Evolutionary conservation across 2,797 vertebrate species (phyloP).

Genomic region (Xiphophorus birchmanni): DNA sequence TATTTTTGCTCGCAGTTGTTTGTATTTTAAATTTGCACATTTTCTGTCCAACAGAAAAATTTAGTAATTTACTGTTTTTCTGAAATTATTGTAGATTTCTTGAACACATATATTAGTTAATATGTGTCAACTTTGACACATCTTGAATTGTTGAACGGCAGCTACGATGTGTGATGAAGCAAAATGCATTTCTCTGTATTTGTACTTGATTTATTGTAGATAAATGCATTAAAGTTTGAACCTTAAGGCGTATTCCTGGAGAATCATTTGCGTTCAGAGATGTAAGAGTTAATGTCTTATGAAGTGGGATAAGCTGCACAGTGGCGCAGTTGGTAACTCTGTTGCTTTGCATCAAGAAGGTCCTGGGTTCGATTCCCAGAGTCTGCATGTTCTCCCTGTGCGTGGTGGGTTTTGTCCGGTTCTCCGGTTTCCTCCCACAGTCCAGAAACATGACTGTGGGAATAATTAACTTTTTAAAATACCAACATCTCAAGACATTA

Average conservation of each 20-base stretch:
- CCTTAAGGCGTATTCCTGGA: conserved; percentile 3
- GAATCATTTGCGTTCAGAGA: neutral
- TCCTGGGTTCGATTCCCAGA: no score
- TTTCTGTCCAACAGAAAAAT: conserved; percentile 43
- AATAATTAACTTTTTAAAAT: neutral
- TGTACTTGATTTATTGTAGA: conserved; percentile 16
- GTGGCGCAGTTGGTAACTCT: no score
- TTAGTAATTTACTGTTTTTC: conserved; percentile 21
- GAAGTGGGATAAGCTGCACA: neutral
- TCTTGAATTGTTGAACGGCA: conserved; percentile 53
- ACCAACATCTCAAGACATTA: neutral
- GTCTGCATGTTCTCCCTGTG: no score
- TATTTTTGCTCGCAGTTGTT: conserved; percentile 10
- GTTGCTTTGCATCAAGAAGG: no score
- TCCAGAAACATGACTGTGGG: no score
- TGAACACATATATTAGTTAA: neutral
- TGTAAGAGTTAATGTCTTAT: neutral
- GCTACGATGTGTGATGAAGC: conserved; percentile 52
- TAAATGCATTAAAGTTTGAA: neutral
- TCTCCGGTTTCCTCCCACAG: no score
- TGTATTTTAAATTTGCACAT: conserved; percentile 56
- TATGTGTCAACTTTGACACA: conserved; percentile 8
- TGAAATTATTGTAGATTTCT: conserved; percentile 21
- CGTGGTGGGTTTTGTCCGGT: no score
- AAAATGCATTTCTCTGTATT: conserved; percentile 18